A percentile compares a stretch with the other conserved stretches of the same genome.
Conservation (phyloP, 2,797 vertebrate genomes). For the Steatocranus sp. region DNA sequence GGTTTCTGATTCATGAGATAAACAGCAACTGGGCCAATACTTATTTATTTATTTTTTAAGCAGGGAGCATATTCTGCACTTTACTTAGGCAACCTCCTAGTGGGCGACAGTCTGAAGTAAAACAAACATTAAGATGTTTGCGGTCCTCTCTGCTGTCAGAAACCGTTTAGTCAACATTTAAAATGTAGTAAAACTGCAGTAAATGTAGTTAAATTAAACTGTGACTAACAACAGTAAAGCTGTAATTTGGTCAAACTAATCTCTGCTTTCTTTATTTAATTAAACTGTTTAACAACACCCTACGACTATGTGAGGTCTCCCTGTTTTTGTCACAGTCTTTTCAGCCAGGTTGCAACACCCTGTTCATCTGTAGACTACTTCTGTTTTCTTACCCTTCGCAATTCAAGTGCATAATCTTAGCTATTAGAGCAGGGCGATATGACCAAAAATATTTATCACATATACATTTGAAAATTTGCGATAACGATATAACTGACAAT, state of each 20-base stretch:
- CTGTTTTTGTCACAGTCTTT: not conserved
- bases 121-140: not conserved
- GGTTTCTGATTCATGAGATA: not conserved
- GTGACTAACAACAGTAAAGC: not conserved
- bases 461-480: too few relatives aligned
- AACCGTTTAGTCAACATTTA: not conserved
- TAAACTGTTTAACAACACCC: not conserved
- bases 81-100: not conserved
- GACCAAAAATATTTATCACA: too few relatives aligned
- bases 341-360: not conserved
- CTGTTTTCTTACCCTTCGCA: not conserved
- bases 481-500: too few relatives aligned
- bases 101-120: not conserved
- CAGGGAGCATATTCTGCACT: not conserved
- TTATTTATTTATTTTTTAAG: not conserved
- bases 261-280: not conserved
- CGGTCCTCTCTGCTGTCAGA: not conserved
- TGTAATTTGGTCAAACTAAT: not conserved
- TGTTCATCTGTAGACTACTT: not conserved
- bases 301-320: not conserved
- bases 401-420: not conserved
- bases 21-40: not conserved
- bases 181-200: not conserved
- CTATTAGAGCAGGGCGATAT: not conserved
- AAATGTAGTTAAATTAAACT: not conserved